Evolutionary conservation across 2,113 vertebrate genomes (phyloP), one percentile per base, ranked within the genome.

Genomic region (Semicossyphus pulcher): DNA sequence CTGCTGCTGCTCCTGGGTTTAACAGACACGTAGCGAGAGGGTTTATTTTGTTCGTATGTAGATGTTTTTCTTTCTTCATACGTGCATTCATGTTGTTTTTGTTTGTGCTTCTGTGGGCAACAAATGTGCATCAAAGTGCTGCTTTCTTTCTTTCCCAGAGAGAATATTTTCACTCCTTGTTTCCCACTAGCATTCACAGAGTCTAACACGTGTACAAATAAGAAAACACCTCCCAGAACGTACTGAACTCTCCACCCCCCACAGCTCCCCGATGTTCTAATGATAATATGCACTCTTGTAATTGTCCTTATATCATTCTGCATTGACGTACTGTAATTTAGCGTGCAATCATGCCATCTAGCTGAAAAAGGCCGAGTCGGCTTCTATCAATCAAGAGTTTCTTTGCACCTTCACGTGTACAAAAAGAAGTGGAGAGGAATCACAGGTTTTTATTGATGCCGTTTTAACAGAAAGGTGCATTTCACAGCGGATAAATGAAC

Each of bases 371-470:
- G 86, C 91, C 89, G 84, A 90, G 83, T 89, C 85, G 93, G 93
- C 93, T 78, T 51, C 82, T 94, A 93, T 94, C 94, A 93, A 94
- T 95, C 95, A 93, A 48, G 89, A 91, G 92, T 93, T 94, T 91
- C 94, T 66, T 96, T 95, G 95, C 96, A 97, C 95, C 95, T 96
- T 96, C 93, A 94, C 91, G 84, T 96, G 95, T 97, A 96, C 92
- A 95, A 94, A 28, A 64, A 52, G 41, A 11, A 32, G 59, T 56
- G 16, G 4, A 41, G 61, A 95, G 92, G 91, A 94, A 94, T 83
- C 76, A 61, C 58, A 54, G 25, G 77, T 84, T 93, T 92, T 91
- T 92, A 90, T 88, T 42, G 57, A 84, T 90, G 95, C 95, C 93
- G 94, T 95, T 96, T 96, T 94, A 95, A 92, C 75, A 72, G 66